Percentiles rank a stretch among this genome's conserved stretches.
phyloP scores from a whole-genome alignment of 2,797 vertebrate genomes.

The Psittacula echo region DNA sequence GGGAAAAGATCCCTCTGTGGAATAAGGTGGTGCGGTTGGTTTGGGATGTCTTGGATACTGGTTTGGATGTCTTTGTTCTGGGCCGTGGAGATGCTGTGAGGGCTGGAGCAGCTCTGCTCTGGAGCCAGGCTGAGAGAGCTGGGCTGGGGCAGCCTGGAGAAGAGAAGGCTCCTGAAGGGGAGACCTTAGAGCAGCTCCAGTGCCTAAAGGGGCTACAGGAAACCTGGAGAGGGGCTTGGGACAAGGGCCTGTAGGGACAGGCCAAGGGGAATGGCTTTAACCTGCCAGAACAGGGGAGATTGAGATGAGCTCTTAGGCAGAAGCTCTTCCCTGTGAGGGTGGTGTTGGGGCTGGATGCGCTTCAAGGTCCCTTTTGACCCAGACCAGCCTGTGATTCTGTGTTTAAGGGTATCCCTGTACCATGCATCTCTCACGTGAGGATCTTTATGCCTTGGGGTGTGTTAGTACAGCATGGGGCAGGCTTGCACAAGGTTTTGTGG shows the following conservation, averaged over 20 bases:
- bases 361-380: not conserved
- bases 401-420: not conserved
- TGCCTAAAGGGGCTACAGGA: no score
- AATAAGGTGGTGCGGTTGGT: not conserved
- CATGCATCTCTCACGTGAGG: not conserved
- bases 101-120: not conserved
- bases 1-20: not conserved
- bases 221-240: no score
- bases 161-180: no score
- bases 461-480: accelerated
- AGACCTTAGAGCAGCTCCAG: no score
- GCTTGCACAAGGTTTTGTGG: not conserved
- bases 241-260: no score
- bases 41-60: accelerated
- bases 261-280: not conserved
- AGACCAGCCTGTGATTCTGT: not conserved
- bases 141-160: not conserved
- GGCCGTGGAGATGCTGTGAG: not conserved
- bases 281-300: not conserved
- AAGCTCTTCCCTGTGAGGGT: not conserved
- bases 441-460: not conserved
- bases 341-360: not conserved
- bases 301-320: not conserved
- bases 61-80: not conserved
- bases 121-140: not conserved